Conservation (phyloP, 2,113 vertebrate genomes). For the Paramisgurnus dabryanus region DNA sequence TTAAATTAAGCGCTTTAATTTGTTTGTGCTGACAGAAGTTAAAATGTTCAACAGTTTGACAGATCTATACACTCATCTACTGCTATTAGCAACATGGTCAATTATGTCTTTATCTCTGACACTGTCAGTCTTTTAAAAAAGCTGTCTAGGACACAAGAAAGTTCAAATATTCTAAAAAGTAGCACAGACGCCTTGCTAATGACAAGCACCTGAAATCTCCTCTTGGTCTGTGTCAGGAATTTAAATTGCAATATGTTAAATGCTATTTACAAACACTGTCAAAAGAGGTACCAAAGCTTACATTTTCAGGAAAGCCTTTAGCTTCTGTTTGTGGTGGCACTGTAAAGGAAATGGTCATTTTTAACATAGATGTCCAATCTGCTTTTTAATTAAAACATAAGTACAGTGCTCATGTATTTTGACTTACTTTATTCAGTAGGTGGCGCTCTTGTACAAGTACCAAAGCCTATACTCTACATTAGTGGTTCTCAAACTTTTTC, state of each 20-base stretch:
- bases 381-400: no score
- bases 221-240: no score
- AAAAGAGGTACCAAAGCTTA: no score
- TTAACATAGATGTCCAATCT: no score
- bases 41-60: background rate
- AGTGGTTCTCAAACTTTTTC: no score
- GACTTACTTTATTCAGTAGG: background rate
- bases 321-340: no score
- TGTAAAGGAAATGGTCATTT: no score
- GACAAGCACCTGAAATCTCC: no score
- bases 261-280: no score
- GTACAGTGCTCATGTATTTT: background rate
- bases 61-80: background rate
- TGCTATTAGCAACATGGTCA: slow-evolving; percentile 1
- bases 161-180: background rate
- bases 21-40: slow-evolving; percentile 7
- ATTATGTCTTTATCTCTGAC: background rate
- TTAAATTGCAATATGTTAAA: no score
- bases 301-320: no score
- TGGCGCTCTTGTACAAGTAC: background rate
- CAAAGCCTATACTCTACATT: no score
- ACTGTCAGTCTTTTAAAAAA: slow-evolving; percentile 2
- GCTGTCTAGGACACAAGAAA: slow-evolving; percentile 1
- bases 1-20: background rate
- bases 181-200: background rate